Conservation (phyloP, 2,797 vertebrate genomes). For the Helarctos malayanus region DNA sequence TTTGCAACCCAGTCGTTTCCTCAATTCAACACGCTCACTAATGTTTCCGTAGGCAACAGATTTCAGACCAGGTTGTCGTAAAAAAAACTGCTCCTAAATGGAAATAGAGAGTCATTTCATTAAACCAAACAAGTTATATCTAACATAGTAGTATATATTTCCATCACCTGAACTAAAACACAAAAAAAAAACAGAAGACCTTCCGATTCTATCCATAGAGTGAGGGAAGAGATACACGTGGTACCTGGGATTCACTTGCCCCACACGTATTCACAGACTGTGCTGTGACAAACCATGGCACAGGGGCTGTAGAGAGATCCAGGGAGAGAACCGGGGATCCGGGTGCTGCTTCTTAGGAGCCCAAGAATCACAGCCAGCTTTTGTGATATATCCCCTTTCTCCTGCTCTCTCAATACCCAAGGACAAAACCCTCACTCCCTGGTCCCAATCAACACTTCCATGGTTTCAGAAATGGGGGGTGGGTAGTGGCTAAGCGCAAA, state of each 20-base stretch:
- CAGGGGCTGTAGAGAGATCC: neutral
- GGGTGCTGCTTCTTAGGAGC: neutral
- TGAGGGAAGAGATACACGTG: neutral
- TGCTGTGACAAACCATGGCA: rapidly evolving
- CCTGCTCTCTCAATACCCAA: neutral
- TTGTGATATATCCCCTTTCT: neutral
- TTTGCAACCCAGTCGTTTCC: conserved; percentile 92
- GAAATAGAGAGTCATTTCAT: conserved; percentile 59
- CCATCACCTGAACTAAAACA: neutral
- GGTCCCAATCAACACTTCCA: neutral
- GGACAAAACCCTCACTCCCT: neutral
- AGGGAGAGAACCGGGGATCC: neutral
- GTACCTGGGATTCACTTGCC: no score
- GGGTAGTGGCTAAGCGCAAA: neutral
- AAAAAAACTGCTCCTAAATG: conserved; percentile 94
- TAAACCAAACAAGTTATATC: neutral
- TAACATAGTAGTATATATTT: neutral
- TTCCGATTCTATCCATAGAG: neutral
- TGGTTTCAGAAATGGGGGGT: neutral
- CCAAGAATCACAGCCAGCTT: neutral
- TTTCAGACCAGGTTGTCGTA: conserved; percentile 92
- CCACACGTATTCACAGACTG: rapidly evolving
- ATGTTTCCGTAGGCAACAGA: conserved; percentile 93
- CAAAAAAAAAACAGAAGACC: neutral
- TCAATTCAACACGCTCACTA: conserved; percentile 91